Percentiles rank a stretch among this genome's conserved stretches.
Evolutionary conservation across 2,797 vertebrate species (phyloP).

Genomic region (Rhabdophis nuchalis): DNA sequence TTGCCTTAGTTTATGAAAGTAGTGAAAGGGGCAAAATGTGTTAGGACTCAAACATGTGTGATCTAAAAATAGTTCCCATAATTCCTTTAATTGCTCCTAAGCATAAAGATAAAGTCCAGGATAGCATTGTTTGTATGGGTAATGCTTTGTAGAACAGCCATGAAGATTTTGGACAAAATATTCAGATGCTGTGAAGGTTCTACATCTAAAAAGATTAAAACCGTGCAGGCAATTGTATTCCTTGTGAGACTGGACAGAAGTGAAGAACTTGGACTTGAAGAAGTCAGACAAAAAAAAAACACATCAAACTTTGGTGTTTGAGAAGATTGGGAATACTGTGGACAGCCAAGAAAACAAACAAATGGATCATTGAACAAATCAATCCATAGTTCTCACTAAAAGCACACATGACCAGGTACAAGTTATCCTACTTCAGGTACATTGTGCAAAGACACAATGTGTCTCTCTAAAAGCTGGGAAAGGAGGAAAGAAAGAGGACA

Average conservation of each 20-base stretch:
- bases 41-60: not conserved
- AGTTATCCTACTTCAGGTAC: not conserved
- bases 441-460: not conserved
- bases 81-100: not conserved
- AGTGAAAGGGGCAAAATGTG: not conserved
- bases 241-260: not conserved
- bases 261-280: not conserved
- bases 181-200: not conserved
- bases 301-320: not conserved
- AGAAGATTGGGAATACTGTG: not conserved
- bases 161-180: not conserved
- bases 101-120: not conserved
- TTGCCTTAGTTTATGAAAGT: not conserved
- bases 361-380: not conserved
- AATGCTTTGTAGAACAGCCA: not conserved
- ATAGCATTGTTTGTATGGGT: not conserved
- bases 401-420: not conserved
- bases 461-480: not conserved
- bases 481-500: not conserved
- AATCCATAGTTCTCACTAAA: not conserved
- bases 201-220: not conserved
- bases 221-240: not conserved
- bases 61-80: not conserved
- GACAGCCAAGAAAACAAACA: not conserved
- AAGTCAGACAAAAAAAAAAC: not conserved